A percentile compares a stretch with the other conserved stretches of the same genome.
Conservation (phyloP, 2,113 vertebrate species). For the Electrona antarctica region DNA sequence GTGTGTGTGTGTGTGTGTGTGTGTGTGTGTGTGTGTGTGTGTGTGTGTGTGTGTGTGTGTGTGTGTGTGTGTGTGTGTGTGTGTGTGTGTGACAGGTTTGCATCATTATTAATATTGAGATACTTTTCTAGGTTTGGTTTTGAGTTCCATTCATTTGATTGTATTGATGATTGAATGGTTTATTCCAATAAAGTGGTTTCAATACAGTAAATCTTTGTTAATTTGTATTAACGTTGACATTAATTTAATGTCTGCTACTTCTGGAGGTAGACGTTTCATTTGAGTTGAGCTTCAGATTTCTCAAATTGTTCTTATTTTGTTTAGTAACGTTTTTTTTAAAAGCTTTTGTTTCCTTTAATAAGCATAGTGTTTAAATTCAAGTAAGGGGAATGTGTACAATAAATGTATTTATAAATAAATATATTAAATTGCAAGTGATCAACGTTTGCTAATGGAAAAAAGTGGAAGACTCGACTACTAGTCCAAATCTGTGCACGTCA, state of each 20-base stretch:
- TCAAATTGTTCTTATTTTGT: conserved; percentile 12
- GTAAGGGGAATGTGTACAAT: conserved; percentile 57
- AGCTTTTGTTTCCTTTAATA: conserved; percentile 13
- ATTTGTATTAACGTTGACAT: conserved; percentile 5
- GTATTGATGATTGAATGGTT: background rate
- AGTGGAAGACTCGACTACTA: conserved; percentile 56
- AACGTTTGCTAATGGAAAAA: conserved; percentile 46
- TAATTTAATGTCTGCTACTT: no score
- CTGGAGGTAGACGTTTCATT: conserved; percentile 7
- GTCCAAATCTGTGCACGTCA: conserved; percentile 56
- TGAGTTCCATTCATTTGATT: no score
- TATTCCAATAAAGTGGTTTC: background rate
- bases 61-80: no score
- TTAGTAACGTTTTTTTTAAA: conserved; percentile 25
- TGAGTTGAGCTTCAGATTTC: conserved; percentile 2
- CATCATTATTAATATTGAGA: no score
- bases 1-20: no score
- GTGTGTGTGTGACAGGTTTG: no score
- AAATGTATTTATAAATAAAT: conserved; percentile 52
- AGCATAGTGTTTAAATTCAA: conserved; percentile 13
- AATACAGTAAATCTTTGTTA: background rate
- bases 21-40: no score
- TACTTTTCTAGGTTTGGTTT: no score
- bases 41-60: no score
- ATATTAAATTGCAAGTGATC: conserved; percentile 57